Percentiles rank a stretch among this genome's conserved stretches.
Conservation (phyloP, 2,797 vertebrate genomes). For the Rousettus madagascariensis region DNA sequence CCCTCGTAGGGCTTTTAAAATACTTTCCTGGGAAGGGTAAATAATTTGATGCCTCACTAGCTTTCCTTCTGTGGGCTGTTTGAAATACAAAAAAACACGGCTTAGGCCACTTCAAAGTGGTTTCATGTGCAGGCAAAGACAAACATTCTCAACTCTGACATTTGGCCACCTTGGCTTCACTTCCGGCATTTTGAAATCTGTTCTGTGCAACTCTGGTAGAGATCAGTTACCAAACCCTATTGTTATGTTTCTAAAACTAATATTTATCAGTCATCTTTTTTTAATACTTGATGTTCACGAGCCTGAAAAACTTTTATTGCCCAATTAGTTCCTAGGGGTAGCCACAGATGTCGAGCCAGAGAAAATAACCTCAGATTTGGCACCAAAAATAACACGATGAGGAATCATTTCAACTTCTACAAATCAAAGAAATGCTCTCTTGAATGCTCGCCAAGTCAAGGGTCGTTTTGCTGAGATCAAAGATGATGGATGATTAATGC, state of each 20-base stretch:
- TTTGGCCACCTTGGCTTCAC: constrained; percentile 18
- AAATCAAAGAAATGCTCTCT: constrained; percentile 51
- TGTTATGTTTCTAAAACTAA: constrained; percentile 30
- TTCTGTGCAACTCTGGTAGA: neutral
- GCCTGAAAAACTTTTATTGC: constrained; percentile 60
- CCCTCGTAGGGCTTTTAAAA: constrained; percentile 84
- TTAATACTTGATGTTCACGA: constrained; percentile 57
- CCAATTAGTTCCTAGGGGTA: constrained; percentile 52
- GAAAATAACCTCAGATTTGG: constrained; percentile 59
- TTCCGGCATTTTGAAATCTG: constrained; percentile 50
- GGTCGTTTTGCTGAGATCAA: constrained; percentile 31
- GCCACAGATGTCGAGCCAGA: constrained; percentile 71
- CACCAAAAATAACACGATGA: neutral
- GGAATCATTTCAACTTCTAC: constrained; percentile 41
- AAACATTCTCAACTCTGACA: constrained; percentile 74
- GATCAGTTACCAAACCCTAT: constrained; percentile 38
- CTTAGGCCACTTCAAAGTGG: constrained; percentile 81
- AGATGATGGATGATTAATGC: constrained; percentile 33
- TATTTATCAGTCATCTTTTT: constrained; percentile 43
- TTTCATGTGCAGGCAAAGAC: constrained; percentile 69
- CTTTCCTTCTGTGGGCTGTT: constrained; percentile 72
- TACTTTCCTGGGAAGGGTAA: constrained; percentile 81
- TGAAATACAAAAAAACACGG: constrained; percentile 80
- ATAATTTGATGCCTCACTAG: constrained; percentile 79
- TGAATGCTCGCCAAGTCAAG: neutral